A percentile compares a stretch with the other conserved stretches of the same genome.
These are phyloP conservation scores for Spea hammondii DNA, from an alignment of 2,797 vertebrate genomes.

Conservation along the genomic window DNA sequence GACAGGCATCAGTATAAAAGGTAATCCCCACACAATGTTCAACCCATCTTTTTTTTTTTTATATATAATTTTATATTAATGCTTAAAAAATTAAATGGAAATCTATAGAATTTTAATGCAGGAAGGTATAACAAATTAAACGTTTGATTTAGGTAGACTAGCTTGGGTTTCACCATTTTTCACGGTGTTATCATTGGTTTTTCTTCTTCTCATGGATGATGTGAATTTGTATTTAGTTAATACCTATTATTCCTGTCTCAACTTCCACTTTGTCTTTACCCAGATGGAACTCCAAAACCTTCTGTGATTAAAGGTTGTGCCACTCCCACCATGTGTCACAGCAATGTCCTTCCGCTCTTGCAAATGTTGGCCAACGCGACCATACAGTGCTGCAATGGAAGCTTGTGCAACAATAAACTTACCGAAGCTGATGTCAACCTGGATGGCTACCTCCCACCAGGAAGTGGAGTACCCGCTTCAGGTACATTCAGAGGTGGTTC, in stretches of 20 bases:
- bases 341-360: slow-evolving; percentile 3
- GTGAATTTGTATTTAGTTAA: no score
- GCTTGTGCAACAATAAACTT: slow-evolving; percentile 34
- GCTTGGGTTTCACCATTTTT: neutral
- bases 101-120: no score
- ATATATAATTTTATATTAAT: no score
- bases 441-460: neutral
- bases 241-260: no score
- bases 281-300: slow-evolving; percentile 6
- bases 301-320: slow-evolving; percentile 40
- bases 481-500: neutral
- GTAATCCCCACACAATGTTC: slow-evolving; percentile 10
- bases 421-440: slow-evolving; percentile 3
- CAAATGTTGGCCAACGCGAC: slow-evolving; percentile 3
- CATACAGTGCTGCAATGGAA: slow-evolving; percentile 31
- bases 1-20: slow-evolving; percentile 1
- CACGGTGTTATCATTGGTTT: neutral
- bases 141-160: no score
- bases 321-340: slow-evolving; percentile 26
- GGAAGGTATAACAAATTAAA: no score
- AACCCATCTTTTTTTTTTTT: no score
- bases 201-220: neutral
- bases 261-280: neutral
- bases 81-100: no score
- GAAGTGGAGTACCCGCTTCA: slow-evolving; percentile 10